phyloP scores from a whole-genome alignment of 2,797 vertebrate species.

The Phoebastria nigripes region DNA sequence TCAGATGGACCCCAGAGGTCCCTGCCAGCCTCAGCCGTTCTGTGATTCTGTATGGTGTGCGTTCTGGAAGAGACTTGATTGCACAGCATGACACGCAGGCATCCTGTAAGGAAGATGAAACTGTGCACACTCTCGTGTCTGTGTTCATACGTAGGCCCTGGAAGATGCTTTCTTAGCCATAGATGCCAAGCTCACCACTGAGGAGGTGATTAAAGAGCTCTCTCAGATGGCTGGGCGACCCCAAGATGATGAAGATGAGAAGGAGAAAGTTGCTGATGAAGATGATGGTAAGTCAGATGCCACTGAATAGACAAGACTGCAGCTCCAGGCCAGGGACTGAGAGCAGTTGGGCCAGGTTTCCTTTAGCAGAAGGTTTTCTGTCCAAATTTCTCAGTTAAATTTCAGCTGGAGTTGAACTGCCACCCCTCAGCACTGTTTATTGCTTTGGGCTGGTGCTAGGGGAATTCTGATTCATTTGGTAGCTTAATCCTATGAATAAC shows the following conservation, averaged over 20 bases:
- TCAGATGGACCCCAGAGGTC: background rate
- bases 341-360: background rate
- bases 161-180: conserved; percentile 97
- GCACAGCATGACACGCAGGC: background rate
- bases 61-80: background rate
- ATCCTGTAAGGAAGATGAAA: background rate
- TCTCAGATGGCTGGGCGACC: conserved; percentile 91
- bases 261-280: conserved; percentile 93
- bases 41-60: accelerated
- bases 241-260: conserved; percentile 83
- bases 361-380: background rate
- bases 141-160: conserved; percentile 79
- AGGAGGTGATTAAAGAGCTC: conserved; percentile 94
- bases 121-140: background rate
- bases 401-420: background rate
- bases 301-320: background rate
- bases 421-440: background rate
- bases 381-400: background rate
- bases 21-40: background rate
- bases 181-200: conserved; percentile 89
- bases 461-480: background rate
- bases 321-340: background rate
- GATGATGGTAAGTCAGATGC: conserved; percentile 84
- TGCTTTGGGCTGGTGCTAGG: background rate
- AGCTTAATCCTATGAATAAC: background rate